Evolutionary conservation across 2,113 vertebrate genomes (phyloP), one percentile per base, ranked within the genome.

Genomic region (Trochalopteron elliotii): DNA sequence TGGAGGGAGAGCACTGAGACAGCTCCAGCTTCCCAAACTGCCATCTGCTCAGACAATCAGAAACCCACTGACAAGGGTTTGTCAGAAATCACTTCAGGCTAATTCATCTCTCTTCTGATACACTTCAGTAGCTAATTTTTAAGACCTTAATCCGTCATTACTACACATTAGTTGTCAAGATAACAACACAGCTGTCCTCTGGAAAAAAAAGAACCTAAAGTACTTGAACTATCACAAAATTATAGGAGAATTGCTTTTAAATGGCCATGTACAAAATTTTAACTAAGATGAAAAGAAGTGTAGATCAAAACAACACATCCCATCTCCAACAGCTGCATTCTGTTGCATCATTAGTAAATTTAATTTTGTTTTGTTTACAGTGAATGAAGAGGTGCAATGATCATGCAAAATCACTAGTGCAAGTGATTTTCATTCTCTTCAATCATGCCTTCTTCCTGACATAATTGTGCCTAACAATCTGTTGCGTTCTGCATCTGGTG

Each of bases 21-120:
- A 44, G 63, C 60, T 74, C 83, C 60, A 63, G 0, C 83, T 45
- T 80, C 83, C 81, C 89, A 33, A 52, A 39, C 19, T 74, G 17
- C 71, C 80, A 88, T 59, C 94, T 96, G 86, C 42, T 74, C 57
- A 88, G 24, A 47, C 18, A 89, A 12, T 83, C 57, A 56, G 5
- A 55, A 83, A 23, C 76, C 27, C 71, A n/a, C 47, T 81, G 89
- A 70, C 47, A 68, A 93, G 52, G 37, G 83, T 56, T 96, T 87
- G 93, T 87, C 87, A 96, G 72, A 91, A 94, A 95, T 89, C 80
- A 93, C 83, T 88, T 96, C 64, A 67, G 78, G 28, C 67, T 83
- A 89, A 96, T 89, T 92, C 52, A 67, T 78, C 72, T 87, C 67
- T 83, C 83, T 71, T 94, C 72, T 5, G 4, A 84, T 69, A 78